Evolutionary conservation across 2,888 invertebrate species (phyloP), one percentile per base, ranked within the genome.

Genomic region (Cremastinae sp.): DNA sequence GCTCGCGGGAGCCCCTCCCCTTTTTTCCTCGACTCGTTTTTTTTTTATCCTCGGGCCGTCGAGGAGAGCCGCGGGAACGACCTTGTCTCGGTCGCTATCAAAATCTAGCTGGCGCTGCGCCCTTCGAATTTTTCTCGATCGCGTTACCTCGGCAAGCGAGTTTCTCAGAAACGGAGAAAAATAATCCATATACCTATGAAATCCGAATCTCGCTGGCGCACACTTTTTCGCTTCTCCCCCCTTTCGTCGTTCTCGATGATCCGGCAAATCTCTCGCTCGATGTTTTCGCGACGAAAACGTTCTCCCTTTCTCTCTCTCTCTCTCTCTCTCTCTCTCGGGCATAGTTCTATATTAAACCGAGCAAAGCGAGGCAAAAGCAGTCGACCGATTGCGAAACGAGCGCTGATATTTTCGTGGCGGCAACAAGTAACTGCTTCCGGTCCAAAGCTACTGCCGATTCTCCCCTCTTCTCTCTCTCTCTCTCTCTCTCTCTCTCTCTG

Each of bases 391-490:
- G 87, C 88, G 87, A 88, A 88, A 88, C 85, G 84, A 82, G 81
- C 83, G 84, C 82, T 85, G 86, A 87, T 88, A 88, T 87, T 88
- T 88, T 87, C 86, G 87, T 85, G 87, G 85, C 84, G 82, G 86
- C 84, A 85, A 86, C 87, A 86, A 88, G 85, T 87, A 88, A 88
- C 88, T 85, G 86, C 87, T 88, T 88, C 88, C 88, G 88, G 87
- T 84, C 88, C 83, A 84, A 79, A 75, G 71, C 80, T 79, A 76
- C 76, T 65, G 43, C 34, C 62, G 14, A 36, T 34, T 9, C 38
- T 20, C 12, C 36, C 45, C 51, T 7, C 58, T n/a, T 53, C 22
- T 69, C 38, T 47, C 43, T 47, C 62, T 53, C 47, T 36, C 62
- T 10, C n/a, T 28, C 16, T 62, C 4, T 10, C 16, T 61, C 47